Evolutionary conservation across 2,797 vertebrate genomes (phyloP), one percentile per base, ranked within the genome.

Genomic region (Clarias laeviceps): DNA sequence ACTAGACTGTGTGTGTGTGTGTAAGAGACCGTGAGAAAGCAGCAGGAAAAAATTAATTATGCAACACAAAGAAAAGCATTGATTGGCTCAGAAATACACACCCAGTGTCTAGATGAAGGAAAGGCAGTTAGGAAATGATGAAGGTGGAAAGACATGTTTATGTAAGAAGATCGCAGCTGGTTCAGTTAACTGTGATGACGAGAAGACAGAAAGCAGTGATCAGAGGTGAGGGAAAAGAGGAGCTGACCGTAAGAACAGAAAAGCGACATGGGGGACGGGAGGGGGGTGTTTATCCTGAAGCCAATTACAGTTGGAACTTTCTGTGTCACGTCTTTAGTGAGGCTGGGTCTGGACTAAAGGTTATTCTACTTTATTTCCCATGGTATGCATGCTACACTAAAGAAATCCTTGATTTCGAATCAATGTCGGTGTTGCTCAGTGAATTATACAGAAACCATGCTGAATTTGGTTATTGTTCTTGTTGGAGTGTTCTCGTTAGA

Each of bases 11-110:
- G 20, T 14, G 64, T 34, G 24, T 27, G 24, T 18, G 20, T 72
- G 59, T 50, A 70, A 64, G 81, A 72, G 37, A 82, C 24, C 34
- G 69, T 84, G 50, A 73, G 45, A 34, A 40, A 24, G 14, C 61
- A 57, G 56, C 78, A 32, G n/a, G 69, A 65, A 68, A 27, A 59
- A 54, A 83, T 3, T 17, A 3, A 12, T 72, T 66, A 76, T 45
- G 40, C 45, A 87, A 20, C 80, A 84, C 34, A 18, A 29, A 50
- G 34, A 20, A 80, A 80, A 80, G 3, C 24, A 65, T 29, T n/a
- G 59, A 54, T 78, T 78, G 29, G 56, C 6, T 59, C 11, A 34
- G 56, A 79, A 62, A 34, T 37, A 34, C 29, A 24, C 18, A 22
- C 45, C n/a, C 69, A 27, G 17, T 32, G 54, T 32, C 27, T 56